Conservation (phyloP, 2,797 vertebrate genomes). For the Leucoraja ocellata region DNA sequence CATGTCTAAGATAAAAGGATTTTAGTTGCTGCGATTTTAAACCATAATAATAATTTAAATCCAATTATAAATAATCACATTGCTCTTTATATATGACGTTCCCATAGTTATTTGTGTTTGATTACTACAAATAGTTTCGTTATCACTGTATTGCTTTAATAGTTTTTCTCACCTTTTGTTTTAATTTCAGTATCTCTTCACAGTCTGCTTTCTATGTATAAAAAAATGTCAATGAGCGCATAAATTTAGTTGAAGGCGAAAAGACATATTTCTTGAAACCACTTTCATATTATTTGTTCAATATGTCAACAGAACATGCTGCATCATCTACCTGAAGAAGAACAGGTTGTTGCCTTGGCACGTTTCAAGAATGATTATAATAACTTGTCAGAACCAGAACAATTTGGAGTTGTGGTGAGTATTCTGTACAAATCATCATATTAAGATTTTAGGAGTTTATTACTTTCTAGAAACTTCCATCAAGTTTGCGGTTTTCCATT, state of each 20-base stretch:
- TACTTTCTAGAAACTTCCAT: too few species aligned
- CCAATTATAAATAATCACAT: neutral
- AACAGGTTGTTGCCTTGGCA: conserved; percentile 75
- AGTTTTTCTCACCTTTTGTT: neutral
- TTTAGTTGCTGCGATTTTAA: neutral
- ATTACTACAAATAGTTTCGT: neutral
- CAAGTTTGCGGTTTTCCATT: neutral
- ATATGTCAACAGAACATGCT: conserved; percentile 76
- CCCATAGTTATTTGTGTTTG: neutral
- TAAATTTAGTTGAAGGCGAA: neutral
- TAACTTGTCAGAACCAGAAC: conserved; percentile 85
- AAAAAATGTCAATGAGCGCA: neutral
- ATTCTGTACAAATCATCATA: neutral
- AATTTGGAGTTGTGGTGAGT: conserved; percentile 94
- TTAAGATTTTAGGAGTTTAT: neutral
- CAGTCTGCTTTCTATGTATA: neutral
- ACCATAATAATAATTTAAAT: neutral
- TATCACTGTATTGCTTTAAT: neutral
- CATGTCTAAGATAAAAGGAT: neutral
- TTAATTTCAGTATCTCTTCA: neutral
- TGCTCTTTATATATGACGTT: neutral
- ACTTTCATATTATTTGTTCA: conserved; percentile 41
- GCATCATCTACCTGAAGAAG: conserved; percentile 87
- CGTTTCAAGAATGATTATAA: conserved; percentile 75
- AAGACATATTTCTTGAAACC: neutral